A percentile compares a stretch with the other conserved stretches of the same genome.
Conservation (phyloP, 64 coral and sea anemone species). For the Porites australiensis region DNA sequence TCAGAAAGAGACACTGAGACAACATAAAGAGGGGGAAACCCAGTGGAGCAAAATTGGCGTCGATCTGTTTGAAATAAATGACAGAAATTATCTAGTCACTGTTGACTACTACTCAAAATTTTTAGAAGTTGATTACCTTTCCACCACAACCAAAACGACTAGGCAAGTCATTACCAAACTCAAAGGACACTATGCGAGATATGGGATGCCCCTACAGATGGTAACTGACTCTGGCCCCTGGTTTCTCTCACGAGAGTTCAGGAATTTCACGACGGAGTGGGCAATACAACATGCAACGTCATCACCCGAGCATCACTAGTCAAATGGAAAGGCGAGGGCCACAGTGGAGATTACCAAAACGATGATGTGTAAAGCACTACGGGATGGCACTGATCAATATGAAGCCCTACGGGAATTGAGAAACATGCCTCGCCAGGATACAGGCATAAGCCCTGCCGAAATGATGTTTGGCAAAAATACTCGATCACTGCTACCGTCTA, state of each 20-base stretch:
- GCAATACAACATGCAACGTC: slow-evolving; percentile 27
- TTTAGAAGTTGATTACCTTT: slow-evolving; percentile 33
- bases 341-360: slow-evolving; percentile 47
- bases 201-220: slow-evolving; percentile 40
- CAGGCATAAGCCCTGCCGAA: slow-evolving; percentile 34
- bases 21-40: slow-evolving; percentile 14
- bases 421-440: slow-evolving; percentile 59
- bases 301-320: slow-evolving; percentile 25
- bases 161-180: slow-evolving; percentile 16
- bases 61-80: slow-evolving; percentile 49
- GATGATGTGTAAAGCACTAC: slow-evolving; percentile 13
- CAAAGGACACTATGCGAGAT: slow-evolving; percentile 18
- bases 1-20: slow-evolving; percentile 26
- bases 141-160: neutral
- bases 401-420: slow-evolving; percentile 39
- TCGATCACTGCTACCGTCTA: slow-evolving; percentile 21
- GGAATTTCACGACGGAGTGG: slow-evolving; percentile 22
- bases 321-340: slow-evolving; percentile 55
- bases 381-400: slow-evolving; percentile 21
- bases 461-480: slow-evolving; percentile 42
- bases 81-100: slow-evolving; percentile 24
- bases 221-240: slow-evolving; percentile 50
- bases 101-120: slow-evolving; percentile 59
- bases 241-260: slow-evolving; percentile 21
- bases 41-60: slow-evolving; percentile 32